phyloP scores from a whole-genome alignment of 2,888 invertebrate species.

The Keiferia lycopersicella region DNA sequence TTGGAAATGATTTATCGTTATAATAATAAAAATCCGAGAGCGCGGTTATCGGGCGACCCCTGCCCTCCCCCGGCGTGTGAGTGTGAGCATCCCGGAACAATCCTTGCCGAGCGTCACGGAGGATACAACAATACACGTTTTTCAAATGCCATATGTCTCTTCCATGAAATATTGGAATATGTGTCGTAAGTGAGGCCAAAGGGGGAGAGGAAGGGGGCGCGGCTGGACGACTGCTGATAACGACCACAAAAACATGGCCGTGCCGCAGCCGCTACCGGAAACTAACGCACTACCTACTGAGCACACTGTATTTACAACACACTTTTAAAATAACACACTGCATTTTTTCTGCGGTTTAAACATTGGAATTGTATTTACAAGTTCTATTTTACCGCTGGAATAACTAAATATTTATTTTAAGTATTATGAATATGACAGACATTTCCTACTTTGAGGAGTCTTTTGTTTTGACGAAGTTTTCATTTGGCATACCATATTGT shows the following conservation, averaged over 20 bases:
- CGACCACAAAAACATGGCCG: constrained; percentile 26
- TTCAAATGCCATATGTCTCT: neutral
- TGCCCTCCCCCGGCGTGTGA: neutral
- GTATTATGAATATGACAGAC: no score
- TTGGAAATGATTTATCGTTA: constrained; percentile 48
- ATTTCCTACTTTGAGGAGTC: no score
- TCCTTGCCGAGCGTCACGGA: neutral
- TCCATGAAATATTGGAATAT: neutral
- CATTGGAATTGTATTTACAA: neutral
- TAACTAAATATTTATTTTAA: no score
- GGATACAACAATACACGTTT: neutral
- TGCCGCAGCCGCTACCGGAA: constrained; percentile 15
- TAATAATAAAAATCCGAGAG: constrained; percentile 50
- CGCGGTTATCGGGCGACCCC: constrained; percentile 59
- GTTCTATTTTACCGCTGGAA: no score
- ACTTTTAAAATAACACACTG: neutral
- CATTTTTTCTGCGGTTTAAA: constrained; percentile 10
- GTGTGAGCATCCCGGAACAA: neutral
- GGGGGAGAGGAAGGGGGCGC: neutral
- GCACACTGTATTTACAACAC: neutral
- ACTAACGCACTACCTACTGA: constrained; percentile 16
- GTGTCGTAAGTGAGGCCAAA: neutral
- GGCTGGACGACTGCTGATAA: constrained; percentile 10
- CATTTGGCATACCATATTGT: no score
- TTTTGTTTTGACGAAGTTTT: no score